Evolutionary conservation across 2,797 vertebrate species (phyloP).

Genomic region (Clangula hyemalis): DNA sequence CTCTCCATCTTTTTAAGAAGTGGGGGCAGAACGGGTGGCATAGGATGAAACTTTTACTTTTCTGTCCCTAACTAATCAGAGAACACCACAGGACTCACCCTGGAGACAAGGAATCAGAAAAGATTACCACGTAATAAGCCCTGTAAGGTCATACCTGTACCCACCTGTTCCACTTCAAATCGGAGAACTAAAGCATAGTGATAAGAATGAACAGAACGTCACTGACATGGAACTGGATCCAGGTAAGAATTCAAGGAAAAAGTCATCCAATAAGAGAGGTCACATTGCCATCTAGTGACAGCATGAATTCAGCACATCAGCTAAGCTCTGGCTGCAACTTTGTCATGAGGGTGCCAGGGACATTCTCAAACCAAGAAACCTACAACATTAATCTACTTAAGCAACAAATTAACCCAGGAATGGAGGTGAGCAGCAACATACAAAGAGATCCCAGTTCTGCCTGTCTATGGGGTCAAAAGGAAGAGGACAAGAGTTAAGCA

Average conservation of each 20-base stretch:
- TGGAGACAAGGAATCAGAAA: background rate
- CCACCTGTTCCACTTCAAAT: background rate
- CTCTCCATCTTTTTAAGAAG: background rate
- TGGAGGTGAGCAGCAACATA: background rate
- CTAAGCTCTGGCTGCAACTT: background rate
- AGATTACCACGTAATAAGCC: background rate
- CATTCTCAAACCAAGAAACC: accelerated
- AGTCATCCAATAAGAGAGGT: slow-evolving; percentile 6
- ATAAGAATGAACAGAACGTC: background rate
- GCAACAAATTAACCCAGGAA: background rate
- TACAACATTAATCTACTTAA: background rate
- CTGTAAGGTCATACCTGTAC: background rate
- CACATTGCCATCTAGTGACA: slow-evolving; percentile 63
- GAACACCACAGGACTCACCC: background rate
- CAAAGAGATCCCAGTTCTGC: background rate
- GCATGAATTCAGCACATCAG: background rate
- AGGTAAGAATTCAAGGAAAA: background rate
- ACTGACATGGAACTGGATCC: background rate
- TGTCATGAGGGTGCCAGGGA: background rate
- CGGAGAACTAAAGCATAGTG: background rate
- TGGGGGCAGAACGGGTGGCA: background rate
- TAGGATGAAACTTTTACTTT: background rate
- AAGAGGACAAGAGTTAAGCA: background rate
- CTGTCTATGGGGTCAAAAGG: background rate
- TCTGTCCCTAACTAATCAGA: background rate